Evolutionary conservation across 1,140 invertebrate species (phyloP).

Genomic region (Leptinotarsa lineolata): DNA sequence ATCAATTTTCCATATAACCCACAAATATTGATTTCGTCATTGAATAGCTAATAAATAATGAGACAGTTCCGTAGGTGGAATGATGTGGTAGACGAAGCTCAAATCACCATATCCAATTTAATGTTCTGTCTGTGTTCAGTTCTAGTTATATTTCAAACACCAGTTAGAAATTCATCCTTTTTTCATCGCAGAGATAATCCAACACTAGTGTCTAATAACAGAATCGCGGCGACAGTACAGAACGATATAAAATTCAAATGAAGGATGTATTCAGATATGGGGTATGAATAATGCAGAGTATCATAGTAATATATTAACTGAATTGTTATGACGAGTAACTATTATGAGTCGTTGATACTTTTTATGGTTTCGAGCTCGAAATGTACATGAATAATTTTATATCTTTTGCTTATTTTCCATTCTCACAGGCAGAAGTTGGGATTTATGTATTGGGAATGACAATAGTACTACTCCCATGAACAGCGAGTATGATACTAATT

Average conservation of each 20-base stretch:
- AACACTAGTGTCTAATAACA: too few species aligned
- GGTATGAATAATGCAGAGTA: not conserved
- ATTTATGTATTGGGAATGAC: too few species aligned
- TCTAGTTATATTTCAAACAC: too few species aligned
- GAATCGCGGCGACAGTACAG: too few species aligned
- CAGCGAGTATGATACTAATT: too few species aligned
- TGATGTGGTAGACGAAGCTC: not conserved
- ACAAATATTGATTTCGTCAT: slow-evolving; percentile 2
- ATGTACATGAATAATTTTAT: not conserved
- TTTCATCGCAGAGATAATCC: too few species aligned
- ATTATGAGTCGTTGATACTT: not conserved
- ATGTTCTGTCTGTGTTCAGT: too few species aligned
- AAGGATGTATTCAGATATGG: not conserved
- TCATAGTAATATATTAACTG: not conserved
- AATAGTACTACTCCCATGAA: too few species aligned
- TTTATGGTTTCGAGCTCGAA: not conserved
- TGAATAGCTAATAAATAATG: not conserved
- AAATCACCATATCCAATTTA: not conserved
- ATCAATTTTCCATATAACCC: not conserved
- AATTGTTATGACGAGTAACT: not conserved
- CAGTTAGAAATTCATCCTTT: too few species aligned
- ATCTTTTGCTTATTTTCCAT: too few species aligned
- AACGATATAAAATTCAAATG: too few species aligned
- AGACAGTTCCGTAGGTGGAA: not conserved
- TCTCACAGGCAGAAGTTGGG: too few species aligned